These are phyloP conservation scores for Panzeria rudis DNA, from an alignment of 2,888 invertebrate species.

Conservation along the genomic window DNA sequence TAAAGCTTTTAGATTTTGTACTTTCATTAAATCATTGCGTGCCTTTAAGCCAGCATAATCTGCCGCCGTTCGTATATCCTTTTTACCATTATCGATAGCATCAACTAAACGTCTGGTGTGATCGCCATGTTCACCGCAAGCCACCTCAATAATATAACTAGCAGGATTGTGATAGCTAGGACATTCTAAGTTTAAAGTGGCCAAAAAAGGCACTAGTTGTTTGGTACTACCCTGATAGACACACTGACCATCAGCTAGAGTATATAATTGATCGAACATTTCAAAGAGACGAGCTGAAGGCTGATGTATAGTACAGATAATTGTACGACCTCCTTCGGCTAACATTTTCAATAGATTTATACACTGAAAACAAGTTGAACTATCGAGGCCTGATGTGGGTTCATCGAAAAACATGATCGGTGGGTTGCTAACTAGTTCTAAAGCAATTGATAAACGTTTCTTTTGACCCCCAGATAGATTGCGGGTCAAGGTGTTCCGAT, in stretches of 20 bases:
- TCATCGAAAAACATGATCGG: constrained; percentile 99
- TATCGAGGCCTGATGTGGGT: constrained; percentile 97
- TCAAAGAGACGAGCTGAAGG: constrained; percentile 98
- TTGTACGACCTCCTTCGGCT: constrained; percentile 95
- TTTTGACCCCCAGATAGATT: constrained; percentile 97
- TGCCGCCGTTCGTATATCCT: constrained; percentile 90
- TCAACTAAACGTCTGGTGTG: constrained; percentile 92
- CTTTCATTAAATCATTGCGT: constrained; percentile 85
- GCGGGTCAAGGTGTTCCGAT: constrained; percentile 94
- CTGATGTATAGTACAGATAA: constrained; percentile 96
- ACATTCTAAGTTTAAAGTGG: constrained; percentile 92
- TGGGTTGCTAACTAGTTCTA: constrained; percentile 97
- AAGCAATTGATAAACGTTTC: constrained; percentile 96
- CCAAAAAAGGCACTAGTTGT: constrained; percentile 92
- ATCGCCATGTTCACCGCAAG: constrained; percentile 98
- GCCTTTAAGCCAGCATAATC: constrained; percentile 87
- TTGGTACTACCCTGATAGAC: constrained; percentile 96
- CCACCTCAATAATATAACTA: constrained; percentile 97
- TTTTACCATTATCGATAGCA: constrained; percentile 93
- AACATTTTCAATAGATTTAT: constrained; percentile 94
- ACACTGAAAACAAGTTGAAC: constrained; percentile 97
- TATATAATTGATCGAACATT: constrained; percentile 98
- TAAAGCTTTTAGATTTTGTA: constrained; percentile 84
- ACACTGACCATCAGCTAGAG: constrained; percentile 96
- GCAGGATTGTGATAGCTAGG: constrained; percentile 99